A percentile compares a stretch with the other conserved stretches of the same genome.
Evolutionary conservation across 1,140 invertebrate species (phyloP).

Genomic region (Bombus haemorrhoidalis): DNA sequence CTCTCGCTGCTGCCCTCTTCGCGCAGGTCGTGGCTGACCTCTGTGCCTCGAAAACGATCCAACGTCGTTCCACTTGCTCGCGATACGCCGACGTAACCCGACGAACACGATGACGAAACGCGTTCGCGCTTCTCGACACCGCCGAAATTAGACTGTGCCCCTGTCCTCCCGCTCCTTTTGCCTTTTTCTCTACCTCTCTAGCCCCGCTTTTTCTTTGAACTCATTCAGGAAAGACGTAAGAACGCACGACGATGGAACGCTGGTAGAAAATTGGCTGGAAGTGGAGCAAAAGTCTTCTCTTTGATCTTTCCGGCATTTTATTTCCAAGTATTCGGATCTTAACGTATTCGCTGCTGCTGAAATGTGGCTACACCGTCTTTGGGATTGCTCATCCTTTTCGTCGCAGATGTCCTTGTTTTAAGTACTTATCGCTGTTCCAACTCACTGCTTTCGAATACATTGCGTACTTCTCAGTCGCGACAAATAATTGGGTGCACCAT

Average conservation of each 20-base stretch:
- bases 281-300: not conserved
- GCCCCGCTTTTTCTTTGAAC: not conserved
- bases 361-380: not conserved
- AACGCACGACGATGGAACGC: not conserved
- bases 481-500: too few relatives aligned
- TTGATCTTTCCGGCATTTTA: not conserved
- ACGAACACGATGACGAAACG: slow-evolving; percentile 56
- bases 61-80: slow-evolving; percentile 67
- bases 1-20: slow-evolving; percentile 76
- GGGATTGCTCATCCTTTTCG: not conserved
- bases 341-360: not conserved
- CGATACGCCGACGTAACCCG: slow-evolving; percentile 59
- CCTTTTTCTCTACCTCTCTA: not conserved
- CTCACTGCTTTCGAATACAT: too few relatives aligned
- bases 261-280: slow-evolving; percentile 14
- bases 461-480: too few relatives aligned
- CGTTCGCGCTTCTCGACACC: slow-evolving; percentile 9
- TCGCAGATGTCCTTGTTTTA: too few relatives aligned
- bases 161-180: not conserved
- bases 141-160: slow-evolving; percentile 56
- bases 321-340: not conserved
- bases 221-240: not conserved
- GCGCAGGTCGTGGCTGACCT: slow-evolving; percentile 71
- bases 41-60: slow-evolving; percentile 71
- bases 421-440: too few relatives aligned